Conservation (phyloP, 2,797 vertebrate species). For the Aulostomus chinensis region DNA sequence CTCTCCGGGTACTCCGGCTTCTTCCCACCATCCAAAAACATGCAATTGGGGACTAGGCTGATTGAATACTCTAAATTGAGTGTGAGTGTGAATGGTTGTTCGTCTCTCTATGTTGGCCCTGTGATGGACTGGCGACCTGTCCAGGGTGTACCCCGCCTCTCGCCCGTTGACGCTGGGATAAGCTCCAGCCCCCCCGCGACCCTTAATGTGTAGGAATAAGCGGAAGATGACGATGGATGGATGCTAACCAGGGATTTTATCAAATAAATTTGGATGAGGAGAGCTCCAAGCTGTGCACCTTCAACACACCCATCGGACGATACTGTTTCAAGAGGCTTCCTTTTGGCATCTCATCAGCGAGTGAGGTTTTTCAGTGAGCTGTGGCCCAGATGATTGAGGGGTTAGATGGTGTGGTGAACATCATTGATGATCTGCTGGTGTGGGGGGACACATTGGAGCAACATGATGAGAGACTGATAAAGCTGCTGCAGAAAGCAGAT, state of each 20-base stretch:
- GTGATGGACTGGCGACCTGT: too few species aligned
- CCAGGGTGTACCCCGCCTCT: too few species aligned
- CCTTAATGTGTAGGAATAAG: too few species aligned
- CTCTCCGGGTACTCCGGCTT: too few species aligned
- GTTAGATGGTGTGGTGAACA: not conserved
- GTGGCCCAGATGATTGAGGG: not conserved
- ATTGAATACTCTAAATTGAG: too few species aligned
- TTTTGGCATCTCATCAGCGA: not conserved
- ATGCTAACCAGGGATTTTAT: not conserved
- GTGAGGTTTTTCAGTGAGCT: not conserved
- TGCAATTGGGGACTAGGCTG: too few species aligned
- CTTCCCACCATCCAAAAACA: too few species aligned
- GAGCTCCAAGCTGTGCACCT: not conserved
- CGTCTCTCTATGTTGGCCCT: too few species aligned
- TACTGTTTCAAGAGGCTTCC: not conserved
- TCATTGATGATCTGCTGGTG: not conserved
- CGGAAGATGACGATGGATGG: too few species aligned
- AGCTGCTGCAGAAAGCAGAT: not conserved
- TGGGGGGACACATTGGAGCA: not conserved
- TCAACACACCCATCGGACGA: not conserved
- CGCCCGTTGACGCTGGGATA: too few species aligned
- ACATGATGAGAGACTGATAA: not conserved
- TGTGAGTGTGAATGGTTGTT: too few species aligned
- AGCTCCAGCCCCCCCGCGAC: too few species aligned
- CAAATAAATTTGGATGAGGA: not conserved